Evolutionary conservation across 2,113 vertebrate species (phyloP), one percentile per base, ranked within the genome.

Genomic region (Ginglymostoma cirratum): DNA sequence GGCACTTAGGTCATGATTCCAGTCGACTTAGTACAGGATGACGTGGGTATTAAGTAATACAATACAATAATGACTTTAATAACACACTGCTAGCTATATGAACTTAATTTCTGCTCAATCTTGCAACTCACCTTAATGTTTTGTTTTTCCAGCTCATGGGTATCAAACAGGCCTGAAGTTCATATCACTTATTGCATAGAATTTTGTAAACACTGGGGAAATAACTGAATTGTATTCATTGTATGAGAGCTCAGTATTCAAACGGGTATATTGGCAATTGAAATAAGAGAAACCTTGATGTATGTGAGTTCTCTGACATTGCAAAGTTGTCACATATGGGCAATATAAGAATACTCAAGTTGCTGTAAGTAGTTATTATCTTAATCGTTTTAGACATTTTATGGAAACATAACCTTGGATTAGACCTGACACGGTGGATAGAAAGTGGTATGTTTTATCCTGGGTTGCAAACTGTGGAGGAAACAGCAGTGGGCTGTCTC

Each of bases 351-450:
- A 97, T 97, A 97, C 45, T 70, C 96, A 97, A 96, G 95, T 42
- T 96, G 97, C 97, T 98, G 97, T 97, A 97, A 97, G 96, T 76
- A 96, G 96, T 95, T 96, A 96, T 97, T 96, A 97, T 97, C 97
- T 85, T 97, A 96, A 96, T 96, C 72, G 19, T 96, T 97, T 96
- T 48, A 17, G 96, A 90, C 97, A 96, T 97, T 97, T 97, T 96
- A 97, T 96, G 97, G 97, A 96, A 96, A 97, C 93, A 96, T 96
- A 96, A 96, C 96, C 97, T 96, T 3, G 96, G 96, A 30, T 3
- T 96, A 97, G 97, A 98, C 97, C 97, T 97, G 97, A 96, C 97
- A 97, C 95, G 97, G 94, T 85, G 96, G 72, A 3, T 38, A 96
- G 95, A 95, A 96, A 72, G 78, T 95, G 96, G 45, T 96, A 96